Evolutionary conservation across 2,888 invertebrate genomes (phyloP).

Genomic region (Piscicola geometra): DNA sequence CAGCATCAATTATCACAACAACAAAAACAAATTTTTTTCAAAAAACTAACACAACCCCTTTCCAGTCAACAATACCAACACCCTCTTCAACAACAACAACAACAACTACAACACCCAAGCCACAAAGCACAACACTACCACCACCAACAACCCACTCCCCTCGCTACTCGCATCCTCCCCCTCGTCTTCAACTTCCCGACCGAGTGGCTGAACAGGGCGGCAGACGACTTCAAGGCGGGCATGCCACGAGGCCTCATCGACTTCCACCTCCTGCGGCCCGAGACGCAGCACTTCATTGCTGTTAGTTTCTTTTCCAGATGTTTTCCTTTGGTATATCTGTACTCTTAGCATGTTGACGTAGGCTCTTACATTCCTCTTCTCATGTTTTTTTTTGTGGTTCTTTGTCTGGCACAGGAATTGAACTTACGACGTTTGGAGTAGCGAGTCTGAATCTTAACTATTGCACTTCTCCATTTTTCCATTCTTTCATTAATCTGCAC

Average conservation of each 20-base stretch:
- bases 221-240: not conserved
- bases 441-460: too few relatives aligned
- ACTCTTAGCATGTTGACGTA: too few relatives aligned
- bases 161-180: not conserved
- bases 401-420: too few relatives aligned
- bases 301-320: not conserved
- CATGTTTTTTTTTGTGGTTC: too few relatives aligned
- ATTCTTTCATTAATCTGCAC: too few relatives aligned
- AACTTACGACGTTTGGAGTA: too few relatives aligned
- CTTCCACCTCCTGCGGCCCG: constrained; percentile 3
- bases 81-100: not conserved
- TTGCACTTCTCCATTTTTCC: not conserved
- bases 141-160: not conserved
- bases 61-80: too few relatives aligned
- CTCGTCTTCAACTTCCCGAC: not conserved
- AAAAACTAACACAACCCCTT: not conserved
- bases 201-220: constrained; percentile 8
- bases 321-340: too few relatives aligned
- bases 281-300: constrained; percentile 1
- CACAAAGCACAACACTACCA: too few relatives aligned
- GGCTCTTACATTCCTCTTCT: too few relatives aligned
- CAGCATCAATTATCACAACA: not conserved
- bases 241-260: not conserved
- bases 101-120: too few relatives aligned
- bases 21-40: not conserved